A percentile compares a stretch with the other conserved stretches of the same genome.
Evolutionary conservation across 2,113 vertebrate species (phyloP).

Genomic region (Saimiri boliviensis): DNA sequence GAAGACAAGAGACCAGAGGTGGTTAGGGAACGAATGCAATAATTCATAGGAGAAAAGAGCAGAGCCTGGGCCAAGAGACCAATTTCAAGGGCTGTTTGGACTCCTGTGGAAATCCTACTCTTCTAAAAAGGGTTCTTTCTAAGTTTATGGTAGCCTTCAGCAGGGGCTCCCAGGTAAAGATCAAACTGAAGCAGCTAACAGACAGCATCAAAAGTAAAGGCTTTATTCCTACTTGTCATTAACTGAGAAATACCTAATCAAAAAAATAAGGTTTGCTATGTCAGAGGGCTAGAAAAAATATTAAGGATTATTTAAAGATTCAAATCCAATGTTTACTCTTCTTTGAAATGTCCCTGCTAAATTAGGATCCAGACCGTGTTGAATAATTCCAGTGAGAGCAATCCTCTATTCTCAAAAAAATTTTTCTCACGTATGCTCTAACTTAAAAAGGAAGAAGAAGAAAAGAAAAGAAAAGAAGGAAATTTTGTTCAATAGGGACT

Average conservation of each 20-base stretch:
- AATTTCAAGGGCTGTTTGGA: neutral
- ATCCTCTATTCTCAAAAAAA: conserved; percentile 8
- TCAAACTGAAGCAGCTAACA: neutral
- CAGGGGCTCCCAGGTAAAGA: neutral
- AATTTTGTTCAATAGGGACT: neutral
- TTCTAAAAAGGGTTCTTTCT: neutral
- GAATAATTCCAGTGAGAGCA: conserved; percentile 12
- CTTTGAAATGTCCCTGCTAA: neutral
- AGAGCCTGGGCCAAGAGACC: neutral
- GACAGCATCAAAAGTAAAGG: neutral
- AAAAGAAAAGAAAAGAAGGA: neutral
- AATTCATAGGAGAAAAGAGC: neutral
- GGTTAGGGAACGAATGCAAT: neutral
- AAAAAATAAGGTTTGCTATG: neutral
- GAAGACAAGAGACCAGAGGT: neutral
- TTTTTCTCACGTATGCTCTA: neutral
- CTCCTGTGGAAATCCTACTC: neutral
- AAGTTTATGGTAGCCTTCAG: neutral
- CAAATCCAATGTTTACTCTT: conserved; percentile 26
- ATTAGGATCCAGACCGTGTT: neutral
- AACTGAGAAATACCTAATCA: neutral
- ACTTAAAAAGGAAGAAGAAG: neutral
- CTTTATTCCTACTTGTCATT: conserved; percentile 18
- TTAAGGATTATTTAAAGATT: conserved; percentile 18
- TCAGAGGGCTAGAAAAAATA: neutral